These are phyloP conservation scores for Echiichthys vipera DNA, from an alignment of 2,797 vertebrate genomes.

Conservation along the genomic window DNA sequence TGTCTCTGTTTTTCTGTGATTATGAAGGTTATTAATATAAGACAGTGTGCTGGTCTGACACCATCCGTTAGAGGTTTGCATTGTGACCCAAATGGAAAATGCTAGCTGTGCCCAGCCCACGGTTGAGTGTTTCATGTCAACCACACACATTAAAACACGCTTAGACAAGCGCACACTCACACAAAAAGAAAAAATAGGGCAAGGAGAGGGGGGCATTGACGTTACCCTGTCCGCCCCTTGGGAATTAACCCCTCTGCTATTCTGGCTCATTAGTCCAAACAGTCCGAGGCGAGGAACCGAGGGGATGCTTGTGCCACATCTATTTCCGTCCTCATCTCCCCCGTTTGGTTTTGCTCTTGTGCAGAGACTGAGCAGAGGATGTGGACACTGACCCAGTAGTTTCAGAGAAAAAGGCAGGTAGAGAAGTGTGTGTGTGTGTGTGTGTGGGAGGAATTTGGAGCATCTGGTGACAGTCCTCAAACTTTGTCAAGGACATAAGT, in stretches of 20 bases:
- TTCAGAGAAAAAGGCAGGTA: conserved; percentile 61
- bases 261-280: conserved; percentile 79
- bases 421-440: conserved; percentile 13
- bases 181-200: conserved; percentile 73
- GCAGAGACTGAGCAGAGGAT: conserved; percentile 50
- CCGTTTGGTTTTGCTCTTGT: conserved; percentile 47
- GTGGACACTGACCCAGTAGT: conserved; percentile 55
- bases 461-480: conserved; percentile 40
- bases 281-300: conserved; percentile 57
- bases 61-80: conserved; percentile 35
- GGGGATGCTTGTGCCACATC: conserved; percentile 67
- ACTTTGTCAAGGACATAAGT: conserved; percentile 79
- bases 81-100: conserved; percentile 57
- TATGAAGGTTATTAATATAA: conserved; percentile 15
- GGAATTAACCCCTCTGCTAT: conserved; percentile 68
- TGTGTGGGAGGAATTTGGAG: conserved; percentile 33
- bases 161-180: conserved; percentile 25
- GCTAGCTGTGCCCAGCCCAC: conserved; percentile 6
- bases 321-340: conserved; percentile 77
- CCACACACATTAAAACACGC: conserved; percentile 32
- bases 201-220: conserved; percentile 68
- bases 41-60: conserved; percentile 21
- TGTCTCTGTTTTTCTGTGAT: neutral
- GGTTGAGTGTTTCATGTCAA: conserved; percentile 28
- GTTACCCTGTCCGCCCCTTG: conserved; percentile 49